A percentile compares a stretch with the other conserved stretches of the same genome.
These are phyloP conservation scores for Ladona fulva DNA, from an alignment of 1,140 invertebrate species.

Conservation along the genomic window DNA sequence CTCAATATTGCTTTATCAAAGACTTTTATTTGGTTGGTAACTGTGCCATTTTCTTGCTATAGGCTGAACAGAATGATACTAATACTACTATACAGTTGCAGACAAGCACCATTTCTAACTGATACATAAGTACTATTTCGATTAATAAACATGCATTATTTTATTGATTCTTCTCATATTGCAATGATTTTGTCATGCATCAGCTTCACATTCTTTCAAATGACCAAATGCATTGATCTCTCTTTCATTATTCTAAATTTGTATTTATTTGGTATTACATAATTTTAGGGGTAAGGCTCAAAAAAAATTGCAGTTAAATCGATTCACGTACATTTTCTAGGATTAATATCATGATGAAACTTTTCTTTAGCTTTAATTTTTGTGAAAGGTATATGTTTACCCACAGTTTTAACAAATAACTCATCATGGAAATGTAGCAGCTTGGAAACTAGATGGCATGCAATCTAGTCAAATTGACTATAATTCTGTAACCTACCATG, in stretches of 20 bases:
- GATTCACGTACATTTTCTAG: neutral
- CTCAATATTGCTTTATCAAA: neutral
- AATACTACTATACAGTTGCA: neutral
- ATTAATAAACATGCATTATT: neutral
- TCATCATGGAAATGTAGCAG: neutral
- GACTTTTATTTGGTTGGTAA: neutral
- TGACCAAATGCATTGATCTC: slow-evolving; percentile 5
- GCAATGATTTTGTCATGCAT: neutral
- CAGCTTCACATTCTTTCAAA: neutral
- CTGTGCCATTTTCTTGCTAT: slow-evolving; percentile 9
- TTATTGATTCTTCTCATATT: neutral
- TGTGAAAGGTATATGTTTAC: neutral
- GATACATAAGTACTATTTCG: neutral
- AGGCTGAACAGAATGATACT: neutral
- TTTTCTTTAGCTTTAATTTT: neutral
- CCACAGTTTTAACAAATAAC: neutral
- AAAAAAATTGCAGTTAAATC: too few relatives aligned
- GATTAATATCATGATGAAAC: neutral
- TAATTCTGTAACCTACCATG: slow-evolving; percentile 6
- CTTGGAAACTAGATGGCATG: neutral
- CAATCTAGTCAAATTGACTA: neutral
- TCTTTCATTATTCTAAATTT: neutral
- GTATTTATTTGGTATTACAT: neutral
- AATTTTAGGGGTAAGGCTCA: too few relatives aligned
- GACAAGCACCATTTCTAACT: neutral